Conservation (phyloP, 2,888 invertebrate genomes). For the Adelphocoris suturalis region DNA sequence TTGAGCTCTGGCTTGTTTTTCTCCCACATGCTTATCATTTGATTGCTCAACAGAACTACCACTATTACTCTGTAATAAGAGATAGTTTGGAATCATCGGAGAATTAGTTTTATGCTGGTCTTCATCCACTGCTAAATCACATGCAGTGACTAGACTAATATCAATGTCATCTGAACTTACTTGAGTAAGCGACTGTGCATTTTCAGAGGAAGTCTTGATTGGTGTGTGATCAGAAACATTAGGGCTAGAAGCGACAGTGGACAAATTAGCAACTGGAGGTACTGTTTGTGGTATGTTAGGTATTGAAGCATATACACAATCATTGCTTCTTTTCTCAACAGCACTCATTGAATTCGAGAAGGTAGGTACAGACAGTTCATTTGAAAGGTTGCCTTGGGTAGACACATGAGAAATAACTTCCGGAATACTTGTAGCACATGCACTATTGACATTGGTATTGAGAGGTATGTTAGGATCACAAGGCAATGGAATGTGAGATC, state of each 20-base stretch:
- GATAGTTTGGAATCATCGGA: neutral
- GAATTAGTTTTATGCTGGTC: conserved; percentile 42
- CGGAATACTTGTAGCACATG: neutral
- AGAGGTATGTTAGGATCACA: conserved; percentile 49
- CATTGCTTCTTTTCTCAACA: neutral
- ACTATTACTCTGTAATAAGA: neutral
- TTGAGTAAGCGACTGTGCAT: neutral
- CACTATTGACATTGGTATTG: conserved; percentile 7
- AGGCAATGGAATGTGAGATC: conserved; percentile 49
- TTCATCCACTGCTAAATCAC: conserved; percentile 59
- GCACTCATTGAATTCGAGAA: neutral
- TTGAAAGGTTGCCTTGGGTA: neutral
- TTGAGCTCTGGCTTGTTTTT: neutral
- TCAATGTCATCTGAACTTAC: conserved; percentile 72
- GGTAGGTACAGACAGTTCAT: neutral
- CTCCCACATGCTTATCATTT: neutral
- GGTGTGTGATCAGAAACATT: neutral
- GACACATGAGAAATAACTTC: conserved; percentile 3
- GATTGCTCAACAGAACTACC: neutral
- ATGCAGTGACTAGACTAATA: conserved; percentile 68
- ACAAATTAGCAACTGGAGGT: neutral
- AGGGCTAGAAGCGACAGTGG: neutral
- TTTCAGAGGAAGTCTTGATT: neutral
- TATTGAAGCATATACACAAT: conserved; percentile 2
- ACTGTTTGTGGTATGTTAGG: neutral